Base-by-base conservation (phyloP, 2,888 invertebrate genomes). In the Serripes groenlandicus region DNA sequence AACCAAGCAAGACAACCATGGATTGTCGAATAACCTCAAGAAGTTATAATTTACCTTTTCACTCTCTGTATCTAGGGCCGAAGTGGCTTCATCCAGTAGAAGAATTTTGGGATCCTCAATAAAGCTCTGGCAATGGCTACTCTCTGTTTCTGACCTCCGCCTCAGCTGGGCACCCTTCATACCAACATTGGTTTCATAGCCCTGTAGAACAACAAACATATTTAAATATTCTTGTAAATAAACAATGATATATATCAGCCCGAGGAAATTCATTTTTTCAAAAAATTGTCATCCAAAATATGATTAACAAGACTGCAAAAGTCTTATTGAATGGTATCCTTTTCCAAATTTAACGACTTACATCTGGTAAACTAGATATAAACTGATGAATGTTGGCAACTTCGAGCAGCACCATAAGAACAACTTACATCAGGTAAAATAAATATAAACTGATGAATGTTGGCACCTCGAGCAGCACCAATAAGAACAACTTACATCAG, bases 331-430 rank as follows among this genome's bases (percentile, higher is more conserved):
- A n/a, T n/a, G n/a, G n/a, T n/a, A n/a, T n/a, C n/a, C n/a, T n/a
- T n/a, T n/a, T n/a, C n/a, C 42, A n/a, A n/a, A n/a, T n/a, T n/a
- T n/a, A n/a, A n/a, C n/a, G 1, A 81, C 91, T 84, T 83, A 94
- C 95, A 82, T 90, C 78, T 49, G 98, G 98, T 86, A 98, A 95
- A 7, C 96, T 96, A 0, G 91, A 73, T n/a, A 98, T 96, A 91
- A 98, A 98, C 90, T 96, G 96, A 92, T 98, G 98, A 89, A 98
- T 98, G 91, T 96, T 98, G 0, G 98, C 97, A 92, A 97, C 96
- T 91, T 96, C 96, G 0, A 90, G 96, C 96, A 87, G 93, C n/a
- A n/a, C n/a, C n/a, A n/a, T n/a, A n/a, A n/a, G 2, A 49, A 49
- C 42, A 49, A 49, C 91, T 88, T 85, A 95, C 95, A 80, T 91